Evolutionary conservation across 1,140 invertebrate species (phyloP), one percentile per base, ranked within the genome.

Genomic region (Hyles euphorbiae): DNA sequence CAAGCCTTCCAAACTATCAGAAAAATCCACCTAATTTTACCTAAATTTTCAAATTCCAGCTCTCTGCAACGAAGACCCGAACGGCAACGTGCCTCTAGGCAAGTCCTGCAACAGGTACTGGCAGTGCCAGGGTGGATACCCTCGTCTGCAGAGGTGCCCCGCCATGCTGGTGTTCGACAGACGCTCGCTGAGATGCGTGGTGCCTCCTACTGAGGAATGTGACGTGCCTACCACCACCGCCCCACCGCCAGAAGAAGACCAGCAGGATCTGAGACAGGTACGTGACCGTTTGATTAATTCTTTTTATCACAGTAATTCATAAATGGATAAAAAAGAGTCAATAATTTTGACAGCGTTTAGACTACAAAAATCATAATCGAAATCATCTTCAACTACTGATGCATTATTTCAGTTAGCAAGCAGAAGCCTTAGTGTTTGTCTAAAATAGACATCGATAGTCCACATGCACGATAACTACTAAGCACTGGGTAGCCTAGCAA

Each of bases 51-150:
- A 53, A 62, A 40, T 87, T 89, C 53, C 88, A 97, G 96, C 96
- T 63, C 92, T 98, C 9, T 97, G 96, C 83, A 97, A 97, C 79
- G 95, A 97, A 56, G 95, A 96, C 68, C 91, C 96, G 34, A 96
- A 96, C 76, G 95, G 94, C 58, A 94, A 94, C 68, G 93, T 94
- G 4, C 92, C 91, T 0, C 76, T 90, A 0, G 96, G 96, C 67
- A 97, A 97, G 87, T 97, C 95, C 3, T 98, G 96, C 91, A 97
- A 97, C 87, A 91, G 96, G 33, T 98, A 97, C 87, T 98, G 96
- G 96, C 94, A 97, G 70, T 98, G 96, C 74, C 96, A 97, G 81
- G 96, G 96, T 36, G 96, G 96, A 3, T 98, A 98, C 81, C 96
- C 96, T 12, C 93, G 96, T 65, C 92, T 98, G 0, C 96, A 97